These are phyloP conservation scores for Epirrhoe alternata DNA, from an alignment of 2,888 invertebrate genomes.

Conservation along the genomic window DNA sequence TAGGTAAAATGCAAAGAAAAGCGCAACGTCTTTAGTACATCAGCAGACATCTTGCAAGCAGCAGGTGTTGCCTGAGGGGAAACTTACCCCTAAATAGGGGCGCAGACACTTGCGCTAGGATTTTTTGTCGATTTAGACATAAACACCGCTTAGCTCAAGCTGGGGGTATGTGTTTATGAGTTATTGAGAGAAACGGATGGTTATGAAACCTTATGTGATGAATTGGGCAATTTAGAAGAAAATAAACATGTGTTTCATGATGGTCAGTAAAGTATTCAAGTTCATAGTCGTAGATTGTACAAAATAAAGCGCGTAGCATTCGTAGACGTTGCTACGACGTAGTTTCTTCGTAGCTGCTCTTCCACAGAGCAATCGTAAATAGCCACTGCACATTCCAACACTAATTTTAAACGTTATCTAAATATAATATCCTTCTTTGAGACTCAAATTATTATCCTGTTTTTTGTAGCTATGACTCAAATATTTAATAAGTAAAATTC, in stretches of 20 bases:
- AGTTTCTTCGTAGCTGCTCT: constrained; percentile 1
- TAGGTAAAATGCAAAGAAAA: constrained; percentile 38
- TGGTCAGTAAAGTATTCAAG: background rate
- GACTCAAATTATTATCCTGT: too few relatives aligned
- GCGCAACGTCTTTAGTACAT: constrained; percentile 59
- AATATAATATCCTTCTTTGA: too few relatives aligned
- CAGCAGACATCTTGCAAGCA: constrained; percentile 59
- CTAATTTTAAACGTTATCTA: too few relatives aligned
- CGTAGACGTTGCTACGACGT: constrained; percentile 21
- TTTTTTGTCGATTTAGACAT: constrained; percentile 75
- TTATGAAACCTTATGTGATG: constrained; percentile 35
- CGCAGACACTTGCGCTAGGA: constrained; percentile 51
- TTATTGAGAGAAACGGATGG: constrained; percentile 44
- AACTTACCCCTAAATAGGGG: constrained; percentile 50
- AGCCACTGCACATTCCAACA: too few relatives aligned
- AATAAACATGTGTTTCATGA: background rate
- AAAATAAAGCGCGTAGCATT: background rate
- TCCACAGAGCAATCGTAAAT: too few relatives aligned
- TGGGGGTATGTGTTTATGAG: constrained; percentile 51
- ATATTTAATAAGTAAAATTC: background rate
- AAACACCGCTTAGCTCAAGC: constrained; percentile 64
- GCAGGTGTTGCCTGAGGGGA: constrained; percentile 62
- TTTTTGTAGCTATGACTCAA: too few relatives aligned
- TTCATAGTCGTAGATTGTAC: background rate
- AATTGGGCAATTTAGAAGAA: constrained; percentile 16